Percentiles rank a stretch among this genome's conserved stretches.
Evolutionary conservation across 2,797 vertebrate species (phyloP).

Genomic region (Euthynnus affinis): DNA sequence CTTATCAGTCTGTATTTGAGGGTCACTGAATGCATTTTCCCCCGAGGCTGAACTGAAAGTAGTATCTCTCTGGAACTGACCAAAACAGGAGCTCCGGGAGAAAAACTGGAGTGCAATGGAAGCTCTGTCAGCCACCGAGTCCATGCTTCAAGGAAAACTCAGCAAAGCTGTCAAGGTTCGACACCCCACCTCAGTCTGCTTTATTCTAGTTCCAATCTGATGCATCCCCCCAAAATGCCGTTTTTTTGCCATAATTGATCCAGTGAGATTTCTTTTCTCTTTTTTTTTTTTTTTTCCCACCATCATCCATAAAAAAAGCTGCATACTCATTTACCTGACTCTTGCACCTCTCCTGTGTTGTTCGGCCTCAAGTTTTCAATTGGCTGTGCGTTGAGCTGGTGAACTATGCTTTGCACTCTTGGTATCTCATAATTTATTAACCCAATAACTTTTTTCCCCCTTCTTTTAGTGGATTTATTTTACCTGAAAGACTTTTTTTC

Average conservation of each 20-base stretch:
- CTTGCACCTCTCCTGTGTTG: conserved; percentile 31
- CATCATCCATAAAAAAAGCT: conserved; percentile 77
- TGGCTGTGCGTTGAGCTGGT: conserved; percentile 55
- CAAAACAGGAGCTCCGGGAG: conserved; percentile 98
- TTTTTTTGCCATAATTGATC: conserved; percentile 76
- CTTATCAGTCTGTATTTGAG: conserved; percentile 62
- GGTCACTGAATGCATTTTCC: conserved; percentile 80
- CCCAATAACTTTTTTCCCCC: conserved; percentile 36
- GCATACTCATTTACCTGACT: conserved; percentile 85
- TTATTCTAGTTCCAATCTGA: conserved; percentile 92
- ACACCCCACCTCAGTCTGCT: conserved; percentile 87
- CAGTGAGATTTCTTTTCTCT: conserved; percentile 72
- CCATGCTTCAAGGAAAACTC: conserved; percentile 99
- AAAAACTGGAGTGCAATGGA: conserved; percentile 99
- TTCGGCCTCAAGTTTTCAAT: conserved; percentile 60
- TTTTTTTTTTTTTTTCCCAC: conserved; percentile 72
- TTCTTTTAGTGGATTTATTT: not conserved
- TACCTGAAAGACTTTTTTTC: conserved; percentile 5
- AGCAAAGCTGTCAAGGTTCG: conserved; percentile 99
- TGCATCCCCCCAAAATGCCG: conserved; percentile 76
- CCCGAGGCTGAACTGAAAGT: conserved; percentile 94
- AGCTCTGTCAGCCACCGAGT: conserved; percentile 99
- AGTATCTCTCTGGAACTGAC: conserved; percentile 99
- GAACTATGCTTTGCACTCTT: conserved; percentile 25
- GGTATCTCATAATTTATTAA: conserved; percentile 31